Evolutionary conservation across 2,113 vertebrate species (phyloP), one percentile per base, ranked within the genome.

Genomic region (Dipodomys merriami): DNA sequence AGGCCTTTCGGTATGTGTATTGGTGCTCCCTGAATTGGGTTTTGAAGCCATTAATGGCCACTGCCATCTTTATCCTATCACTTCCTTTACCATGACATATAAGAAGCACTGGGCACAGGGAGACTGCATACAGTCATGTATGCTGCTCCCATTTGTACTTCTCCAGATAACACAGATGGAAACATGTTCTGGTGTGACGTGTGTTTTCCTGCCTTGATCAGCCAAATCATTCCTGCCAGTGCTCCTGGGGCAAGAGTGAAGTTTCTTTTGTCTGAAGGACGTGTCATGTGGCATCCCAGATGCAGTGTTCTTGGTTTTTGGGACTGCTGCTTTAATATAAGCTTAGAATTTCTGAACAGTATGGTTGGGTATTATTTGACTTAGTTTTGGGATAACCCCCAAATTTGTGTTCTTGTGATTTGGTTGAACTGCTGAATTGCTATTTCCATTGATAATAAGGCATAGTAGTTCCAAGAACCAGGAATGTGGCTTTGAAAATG

Each of bases 401-500:
- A 97, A 92, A 78, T 92, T 96, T 96, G 96, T 97, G 96, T 91
- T 97, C 90, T 97, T 1, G 94, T 95, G 97, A 97, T 96, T 96
- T 92, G 94, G 96, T 97, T 91, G 96, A 96, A 88, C 90, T 1
- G 83, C 95, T 96, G 94, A 94, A 85, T 97, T 53, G 83, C 88
- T 96, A 83, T 84, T 93, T 96, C 93, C 89, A 95, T 96, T 68
- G 93, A 93, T 96, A 91, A 95, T 95, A 71, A 96, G 97, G 97
- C 96, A 96, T 96, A 95, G 96, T 97, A 97, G 97, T 97, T 96
- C 97, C 98, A 98, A 96, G 96, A 98, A 97, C 97, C 97, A 95
- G 97, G 97, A 97, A 97, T 79, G 97, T 95, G 96, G 96, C 88
- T 6, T 74, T 96, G 97, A 96, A 88, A 97, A 94, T 3, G 91